Percentiles rank a stretch among this genome's conserved stretches.
phyloP scores from a whole-genome alignment of 2,797 vertebrate species.

The Argentina silus region DNA sequence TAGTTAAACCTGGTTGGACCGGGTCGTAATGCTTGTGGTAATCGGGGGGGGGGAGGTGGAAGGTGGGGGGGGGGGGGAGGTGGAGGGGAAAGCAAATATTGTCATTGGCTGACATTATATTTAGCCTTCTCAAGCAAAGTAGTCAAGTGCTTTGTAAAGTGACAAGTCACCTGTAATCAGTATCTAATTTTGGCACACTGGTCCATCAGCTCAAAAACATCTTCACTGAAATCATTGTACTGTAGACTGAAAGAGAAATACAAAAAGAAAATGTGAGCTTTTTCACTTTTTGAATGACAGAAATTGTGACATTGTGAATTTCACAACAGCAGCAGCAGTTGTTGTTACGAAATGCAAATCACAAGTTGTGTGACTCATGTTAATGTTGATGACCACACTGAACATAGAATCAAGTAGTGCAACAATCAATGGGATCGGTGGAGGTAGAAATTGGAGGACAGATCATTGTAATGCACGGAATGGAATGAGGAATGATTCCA shows the following conservation, averaged over 20 bases:
- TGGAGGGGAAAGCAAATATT: neutral
- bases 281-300: neutral
- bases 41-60: too few species aligned
- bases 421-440: too few species aligned
- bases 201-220: conserved; percentile 61
- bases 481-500: too few species aligned
- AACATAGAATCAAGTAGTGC: neutral
- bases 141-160: neutral
- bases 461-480: too few species aligned
- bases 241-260: conserved; percentile 64
- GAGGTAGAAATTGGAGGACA: too few species aligned
- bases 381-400: neutral
- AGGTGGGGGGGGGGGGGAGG: neutral
- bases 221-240: conserved; percentile 74
- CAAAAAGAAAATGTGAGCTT: conserved; percentile 15
- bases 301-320: neutral
- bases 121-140: neutral
- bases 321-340: neutral
- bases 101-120: neutral
- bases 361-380: neutral
- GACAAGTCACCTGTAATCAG: conserved; percentile 19
- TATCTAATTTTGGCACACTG: conserved; percentile 63
- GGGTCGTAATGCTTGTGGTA: neutral
- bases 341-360: too few species aligned
- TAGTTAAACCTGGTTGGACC: too few species aligned